Conservation (phyloP, 2,797 vertebrate species). For the Diplodus puntazzo region DNA sequence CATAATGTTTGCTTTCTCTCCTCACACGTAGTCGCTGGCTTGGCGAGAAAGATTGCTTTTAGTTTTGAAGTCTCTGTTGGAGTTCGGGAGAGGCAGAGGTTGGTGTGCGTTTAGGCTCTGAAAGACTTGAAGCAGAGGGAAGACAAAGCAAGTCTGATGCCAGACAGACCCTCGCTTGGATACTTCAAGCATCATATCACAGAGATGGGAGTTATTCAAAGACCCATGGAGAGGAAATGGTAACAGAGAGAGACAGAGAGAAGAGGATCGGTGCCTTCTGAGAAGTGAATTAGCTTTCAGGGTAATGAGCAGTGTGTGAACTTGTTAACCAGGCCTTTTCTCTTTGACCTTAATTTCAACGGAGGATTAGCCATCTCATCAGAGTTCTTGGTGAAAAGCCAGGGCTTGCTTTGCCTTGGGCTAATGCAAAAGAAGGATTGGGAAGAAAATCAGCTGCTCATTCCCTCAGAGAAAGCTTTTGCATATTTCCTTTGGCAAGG, state of each 20-base stretch:
- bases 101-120: constrained; percentile 6
- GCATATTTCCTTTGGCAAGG: constrained; percentile 72
- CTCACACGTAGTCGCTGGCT: background rate
- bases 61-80: constrained; percentile 14
- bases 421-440: constrained; percentile 67
- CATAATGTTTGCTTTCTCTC: constrained; percentile 20
- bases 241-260: constrained; percentile 36
- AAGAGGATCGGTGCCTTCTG: constrained; percentile 41
- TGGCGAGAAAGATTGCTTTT: constrained; percentile 20
- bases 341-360: constrained; percentile 76
- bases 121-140: constrained; percentile 22
- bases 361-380: constrained; percentile 75
- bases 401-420: constrained; percentile 69
- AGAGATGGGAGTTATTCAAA: constrained; percentile 47
- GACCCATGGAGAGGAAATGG: constrained; percentile 36
- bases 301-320: constrained; percentile 63
- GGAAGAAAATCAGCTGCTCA: constrained; percentile 64
- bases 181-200: constrained; percentile 51
- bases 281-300: constrained; percentile 52
- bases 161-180: constrained; percentile 42
- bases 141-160: constrained; percentile 1
- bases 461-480: constrained; percentile 68
- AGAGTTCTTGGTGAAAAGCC: constrained; percentile 70
- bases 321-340: constrained; percentile 64
- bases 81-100: constrained; percentile 15